These are phyloP conservation scores for Xenops minutus DNA, from an alignment of 2,797 vertebrate genomes.

Conservation along the genomic window DNA sequence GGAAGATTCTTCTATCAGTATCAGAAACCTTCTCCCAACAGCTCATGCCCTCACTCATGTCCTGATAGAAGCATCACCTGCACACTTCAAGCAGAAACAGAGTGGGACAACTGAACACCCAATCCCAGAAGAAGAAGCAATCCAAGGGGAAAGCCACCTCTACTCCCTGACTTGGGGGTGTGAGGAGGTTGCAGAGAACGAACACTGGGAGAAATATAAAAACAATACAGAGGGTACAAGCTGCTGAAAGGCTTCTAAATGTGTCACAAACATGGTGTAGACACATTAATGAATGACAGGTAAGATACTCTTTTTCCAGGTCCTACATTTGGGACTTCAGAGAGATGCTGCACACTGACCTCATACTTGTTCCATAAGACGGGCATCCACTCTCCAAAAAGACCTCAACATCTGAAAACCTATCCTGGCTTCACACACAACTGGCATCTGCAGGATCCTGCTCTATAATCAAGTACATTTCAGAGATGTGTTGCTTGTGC, in stretches of 20 bases:
- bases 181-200: not conserved
- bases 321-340: not conserved
- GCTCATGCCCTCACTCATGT: not conserved
- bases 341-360: not conserved
- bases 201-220: not conserved
- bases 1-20: not conserved
- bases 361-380: not conserved
- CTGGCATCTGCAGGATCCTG: not conserved
- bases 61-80: not conserved
- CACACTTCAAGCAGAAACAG: not conserved
- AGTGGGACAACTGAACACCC: not conserved
- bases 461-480: not conserved
- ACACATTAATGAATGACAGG: not conserved
- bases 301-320: not conserved
- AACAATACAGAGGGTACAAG: not conserved
- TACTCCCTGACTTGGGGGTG: rapidly evolving
- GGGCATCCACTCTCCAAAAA: not conserved
- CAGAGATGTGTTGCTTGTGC: not conserved
- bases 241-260: not conserved
- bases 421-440: not conserved
- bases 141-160: not conserved
- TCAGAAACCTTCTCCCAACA: not conserved
- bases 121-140: not conserved
- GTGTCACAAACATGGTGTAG: not conserved
- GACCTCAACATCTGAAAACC: not conserved